phyloP scores from a whole-genome alignment of 2,113 vertebrate species.

The Microcebus griseorufus region DNA sequence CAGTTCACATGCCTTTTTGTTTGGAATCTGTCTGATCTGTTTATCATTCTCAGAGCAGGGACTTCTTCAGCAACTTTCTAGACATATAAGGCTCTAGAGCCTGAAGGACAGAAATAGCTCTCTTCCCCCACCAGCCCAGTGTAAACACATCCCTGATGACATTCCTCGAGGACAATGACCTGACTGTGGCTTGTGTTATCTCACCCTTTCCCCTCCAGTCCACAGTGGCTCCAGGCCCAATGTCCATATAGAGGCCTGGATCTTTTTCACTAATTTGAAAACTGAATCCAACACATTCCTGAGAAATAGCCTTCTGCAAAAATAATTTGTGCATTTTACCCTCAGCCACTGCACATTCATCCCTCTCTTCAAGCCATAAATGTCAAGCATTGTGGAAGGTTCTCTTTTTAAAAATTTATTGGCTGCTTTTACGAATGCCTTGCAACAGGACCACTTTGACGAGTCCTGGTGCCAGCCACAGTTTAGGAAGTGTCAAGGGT shows the following conservation, averaged over 20 bases:
- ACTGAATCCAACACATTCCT: background rate
- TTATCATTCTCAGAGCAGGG: slow-evolving; percentile 22
- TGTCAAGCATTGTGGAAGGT: background rate
- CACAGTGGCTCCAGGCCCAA: background rate
- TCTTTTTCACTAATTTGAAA: background rate
- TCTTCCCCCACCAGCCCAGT: background rate
- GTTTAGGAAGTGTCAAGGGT: background rate
- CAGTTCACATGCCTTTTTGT: background rate
- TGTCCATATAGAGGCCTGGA: background rate
- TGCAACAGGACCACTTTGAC: background rate
- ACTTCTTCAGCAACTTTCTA: background rate
- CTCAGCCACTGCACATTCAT: background rate
- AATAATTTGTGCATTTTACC: background rate
- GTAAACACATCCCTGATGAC: slow-evolving; percentile 42
- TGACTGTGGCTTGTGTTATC: background rate
- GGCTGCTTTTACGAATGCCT: background rate
- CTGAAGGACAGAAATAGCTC: background rate
- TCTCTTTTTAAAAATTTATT: background rate
- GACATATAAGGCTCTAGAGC: slow-evolving; percentile 37
- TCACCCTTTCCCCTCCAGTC: background rate
- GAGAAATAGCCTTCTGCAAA: background rate
- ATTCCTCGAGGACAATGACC: background rate
- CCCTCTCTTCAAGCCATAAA: background rate
- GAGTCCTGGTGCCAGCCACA: background rate
- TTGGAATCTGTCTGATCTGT: background rate